phyloP scores from a whole-genome alignment of 2,797 vertebrate species.

The Sorex maritimensis region DNA sequence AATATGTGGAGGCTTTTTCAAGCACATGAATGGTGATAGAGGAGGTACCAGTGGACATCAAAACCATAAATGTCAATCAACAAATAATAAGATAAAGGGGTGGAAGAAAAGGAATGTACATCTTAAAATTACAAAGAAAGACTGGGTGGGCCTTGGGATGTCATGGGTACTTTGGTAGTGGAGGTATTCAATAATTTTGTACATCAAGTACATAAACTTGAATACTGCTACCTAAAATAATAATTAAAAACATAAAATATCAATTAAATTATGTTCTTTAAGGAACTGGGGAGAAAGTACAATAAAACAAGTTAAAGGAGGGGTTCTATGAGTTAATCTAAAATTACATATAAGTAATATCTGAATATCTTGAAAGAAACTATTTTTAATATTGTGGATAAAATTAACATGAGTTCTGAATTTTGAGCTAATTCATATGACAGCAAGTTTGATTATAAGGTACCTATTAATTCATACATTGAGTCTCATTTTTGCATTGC shows the following conservation, averaged over 20 bases:
- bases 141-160: too few relatives aligned
- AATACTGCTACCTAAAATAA: too few relatives aligned
- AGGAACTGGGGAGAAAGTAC: background rate
- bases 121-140: too few relatives aligned
- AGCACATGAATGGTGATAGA: too few relatives aligned
- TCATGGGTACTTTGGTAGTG: too few relatives aligned
- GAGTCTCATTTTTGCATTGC: constrained; percentile 24
- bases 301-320: constrained; percentile 28
- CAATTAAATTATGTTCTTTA: background rate
- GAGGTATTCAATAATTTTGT: too few relatives aligned
- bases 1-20: too few relatives aligned
- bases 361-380: constrained; percentile 42
- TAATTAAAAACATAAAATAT: background rate
- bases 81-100: too few relatives aligned
- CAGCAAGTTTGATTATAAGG: background rate
- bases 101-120: too few relatives aligned
- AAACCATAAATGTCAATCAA: too few relatives aligned
- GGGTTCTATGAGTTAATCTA: background rate
- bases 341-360: constrained; percentile 40
- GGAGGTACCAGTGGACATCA: too few relatives aligned
- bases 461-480: constrained; percentile 5
- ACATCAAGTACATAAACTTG: too few relatives aligned
- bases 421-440: background rate
- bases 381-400: background rate
- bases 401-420: constrained; percentile 37